Conservation (phyloP, 2,888 invertebrate species). For the Cryptus armator region DNA sequence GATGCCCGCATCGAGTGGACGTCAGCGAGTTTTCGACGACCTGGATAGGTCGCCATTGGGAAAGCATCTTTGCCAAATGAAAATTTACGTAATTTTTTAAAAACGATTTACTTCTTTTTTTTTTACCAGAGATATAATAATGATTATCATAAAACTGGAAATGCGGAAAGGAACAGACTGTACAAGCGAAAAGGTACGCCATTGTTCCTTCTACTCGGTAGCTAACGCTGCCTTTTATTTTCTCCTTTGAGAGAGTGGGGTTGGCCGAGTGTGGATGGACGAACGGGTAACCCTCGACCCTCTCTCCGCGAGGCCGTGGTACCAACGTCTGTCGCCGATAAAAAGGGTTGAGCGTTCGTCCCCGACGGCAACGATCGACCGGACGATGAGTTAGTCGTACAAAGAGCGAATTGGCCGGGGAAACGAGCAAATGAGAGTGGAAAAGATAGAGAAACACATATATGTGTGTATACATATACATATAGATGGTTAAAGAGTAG, state of each 20-base stretch:
- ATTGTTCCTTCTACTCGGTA: conserved; percentile 64
- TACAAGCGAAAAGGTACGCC: conserved; percentile 59
- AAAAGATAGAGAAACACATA: conserved; percentile 33
- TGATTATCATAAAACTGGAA: neutral
- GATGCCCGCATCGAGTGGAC: conserved; percentile 64
- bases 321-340: conserved; percentile 63
- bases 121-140: neutral
- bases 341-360: conserved; percentile 69
- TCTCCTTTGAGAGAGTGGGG: conserved; percentile 53
- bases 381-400: conserved; percentile 59
- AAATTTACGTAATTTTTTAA: conserved; percentile 18
- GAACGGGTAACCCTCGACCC: conserved; percentile 47
- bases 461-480: too few species aligned
- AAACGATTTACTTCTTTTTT: neutral
- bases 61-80: conserved; percentile 25
- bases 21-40: conserved; percentile 15
- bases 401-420: conserved; percentile 62
- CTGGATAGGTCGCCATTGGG: conserved; percentile 7
- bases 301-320: conserved; percentile 34
- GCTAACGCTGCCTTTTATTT: conserved; percentile 59
- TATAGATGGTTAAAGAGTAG: conserved; percentile 18
- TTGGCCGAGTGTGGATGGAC: conserved; percentile 56
- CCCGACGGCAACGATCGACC: conserved; percentile 66
- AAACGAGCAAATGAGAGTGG: conserved; percentile 40
- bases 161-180: conserved; percentile 1